Evolutionary conservation across 2,797 vertebrate genomes (phyloP).

Genomic region (Coregonus sp.): DNA sequence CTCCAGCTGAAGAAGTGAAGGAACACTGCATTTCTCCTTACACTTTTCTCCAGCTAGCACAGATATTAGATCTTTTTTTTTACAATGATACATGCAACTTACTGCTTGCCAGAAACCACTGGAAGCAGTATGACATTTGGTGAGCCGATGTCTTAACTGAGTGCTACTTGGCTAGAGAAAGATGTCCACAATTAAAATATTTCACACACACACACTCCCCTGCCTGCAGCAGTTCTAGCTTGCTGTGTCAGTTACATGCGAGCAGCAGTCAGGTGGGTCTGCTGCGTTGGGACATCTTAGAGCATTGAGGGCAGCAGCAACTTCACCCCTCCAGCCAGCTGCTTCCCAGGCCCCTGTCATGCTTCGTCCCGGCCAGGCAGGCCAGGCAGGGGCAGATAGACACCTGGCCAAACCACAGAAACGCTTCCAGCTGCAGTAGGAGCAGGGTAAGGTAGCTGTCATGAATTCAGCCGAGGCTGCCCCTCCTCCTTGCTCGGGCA

Average conservation of each 20-base stretch:
- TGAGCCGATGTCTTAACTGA: slow-evolving; percentile 64
- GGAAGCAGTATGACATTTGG: slow-evolving; percentile 70
- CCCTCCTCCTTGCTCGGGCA: too few relatives aligned
- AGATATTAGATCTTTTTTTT: slow-evolving; percentile 70
- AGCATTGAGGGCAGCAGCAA: slow-evolving; percentile 64
- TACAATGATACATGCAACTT: slow-evolving; percentile 63
- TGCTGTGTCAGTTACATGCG: slow-evolving; percentile 71
- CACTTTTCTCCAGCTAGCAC: slow-evolving; percentile 44
- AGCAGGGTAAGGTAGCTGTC: not conserved
- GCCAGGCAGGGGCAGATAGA: slow-evolving; percentile 56
- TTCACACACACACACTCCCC: slow-evolving; percentile 53
- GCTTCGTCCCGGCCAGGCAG: slow-evolving; percentile 67
- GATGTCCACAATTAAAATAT: slow-evolving; percentile 58
- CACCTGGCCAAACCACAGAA: slow-evolving; percentile 78
- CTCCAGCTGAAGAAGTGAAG: slow-evolving; percentile 63
- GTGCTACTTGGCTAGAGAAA: slow-evolving; percentile 56
- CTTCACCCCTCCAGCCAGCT: slow-evolving; percentile 56
- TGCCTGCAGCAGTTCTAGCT: slow-evolving; percentile 55
- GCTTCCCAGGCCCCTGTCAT: slow-evolving; percentile 66
- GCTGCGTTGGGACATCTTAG: slow-evolving; percentile 67
- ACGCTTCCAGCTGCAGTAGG: slow-evolving; percentile 75
- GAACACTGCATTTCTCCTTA: slow-evolving; percentile 73
- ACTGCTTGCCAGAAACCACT: slow-evolving; percentile 65
- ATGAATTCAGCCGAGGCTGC: too few relatives aligned
- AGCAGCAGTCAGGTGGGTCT: slow-evolving; percentile 73